Evolutionary conservation across 1,140 invertebrate species (phyloP), one percentile per base, ranked within the genome.

Genomic region (Holotrichia oblita): DNA sequence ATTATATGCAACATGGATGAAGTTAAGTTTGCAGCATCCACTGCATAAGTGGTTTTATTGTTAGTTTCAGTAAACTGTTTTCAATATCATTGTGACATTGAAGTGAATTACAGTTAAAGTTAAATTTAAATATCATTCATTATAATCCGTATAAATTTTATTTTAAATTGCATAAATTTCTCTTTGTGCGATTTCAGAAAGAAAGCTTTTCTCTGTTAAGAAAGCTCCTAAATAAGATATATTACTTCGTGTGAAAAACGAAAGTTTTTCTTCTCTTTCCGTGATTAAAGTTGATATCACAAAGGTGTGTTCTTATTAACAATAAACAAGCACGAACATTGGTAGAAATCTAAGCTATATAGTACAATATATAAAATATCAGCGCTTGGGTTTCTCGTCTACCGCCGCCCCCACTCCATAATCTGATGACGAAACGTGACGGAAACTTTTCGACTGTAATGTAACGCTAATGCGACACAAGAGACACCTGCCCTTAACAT

Each of bases 401-500:
- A 27, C 61, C 48, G 48, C 48, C 14, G 2, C 48, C 0, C n/a
- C n/a, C 48, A 55, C 48, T 2, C 48, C 22, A 69, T 69, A 69
- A 69, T 69, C 61, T 69, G 61, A 69, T 20, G 61, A 69, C 61
- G 61, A 69, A 10, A 69, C 61, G 61, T 69, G 61, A 22, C 61
- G 22, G 17, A 69, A 69, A 69, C 61, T 69, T 69, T 69, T 69
- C 61, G 61, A 69, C 61, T 69, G 22, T 77, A 77, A 77, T 77
- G 59, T 61, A 48, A 77, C 76, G 59, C 76, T 77, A 77, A 77
- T 77, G 76, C 48, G 76, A 77, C 48, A 61, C 76, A 34, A 59
- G 48, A 77, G 76, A 61, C 48, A 77, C 44, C 76, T 77, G 74
- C 44, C 55, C 44, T 59, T 24, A 77, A 77, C 22, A 69, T 69